Base-by-base conservation (phyloP, 1,140 invertebrate genomes). In the Zelostemma sp. region DNA sequence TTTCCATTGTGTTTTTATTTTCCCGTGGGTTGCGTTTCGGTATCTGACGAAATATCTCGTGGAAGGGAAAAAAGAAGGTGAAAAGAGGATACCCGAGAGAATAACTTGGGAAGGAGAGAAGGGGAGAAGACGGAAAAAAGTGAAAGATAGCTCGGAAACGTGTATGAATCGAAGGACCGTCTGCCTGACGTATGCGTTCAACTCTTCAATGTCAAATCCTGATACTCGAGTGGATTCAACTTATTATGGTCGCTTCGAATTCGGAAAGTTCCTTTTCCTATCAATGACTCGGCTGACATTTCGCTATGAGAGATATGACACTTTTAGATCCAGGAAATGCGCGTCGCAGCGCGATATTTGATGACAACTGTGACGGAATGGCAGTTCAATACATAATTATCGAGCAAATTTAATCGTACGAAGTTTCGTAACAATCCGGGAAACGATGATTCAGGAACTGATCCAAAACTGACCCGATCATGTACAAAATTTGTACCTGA, bases 121-220 rank as follows among this genome's bases (percentile, higher is more conserved):
- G 54, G 47, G 54, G 63, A 51, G 50, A 68, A 57, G 63, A 56
- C 68, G 68, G 70, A 57, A 70, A 60, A 64, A 31, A 50, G 60
- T 69, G 70, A 73, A 73, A 71, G 68, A 72, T 72, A 59, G 65
- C 55, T 69, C 58, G 62, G 60, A 63, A 72, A 61, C 65, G 65
- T 68, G 66, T 73, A 73, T 73, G 68, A 73, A 73, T 76, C 72
- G 66, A 76, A 72, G 63, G 61, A 55, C 68, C 66, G 74, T 72
- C 68, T 60, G 60, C 51, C 66, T 76, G 72, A 76, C 66, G 66
- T 60, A 76, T 76, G 65, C 54, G 54, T 68, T 55, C 53, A 68
- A 68, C 72, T 72, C 66, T 72, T 74, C 68, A 75, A 73, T 59
- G 71, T 71, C 71, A 56, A n/a, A 35, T 45, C 51, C 40, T 61